Percentiles rank a stretch among this genome's conserved stretches.
phyloP scores from a whole-genome alignment of 1,140 invertebrate genomes.

The Tetramorium alpestre region DNA sequence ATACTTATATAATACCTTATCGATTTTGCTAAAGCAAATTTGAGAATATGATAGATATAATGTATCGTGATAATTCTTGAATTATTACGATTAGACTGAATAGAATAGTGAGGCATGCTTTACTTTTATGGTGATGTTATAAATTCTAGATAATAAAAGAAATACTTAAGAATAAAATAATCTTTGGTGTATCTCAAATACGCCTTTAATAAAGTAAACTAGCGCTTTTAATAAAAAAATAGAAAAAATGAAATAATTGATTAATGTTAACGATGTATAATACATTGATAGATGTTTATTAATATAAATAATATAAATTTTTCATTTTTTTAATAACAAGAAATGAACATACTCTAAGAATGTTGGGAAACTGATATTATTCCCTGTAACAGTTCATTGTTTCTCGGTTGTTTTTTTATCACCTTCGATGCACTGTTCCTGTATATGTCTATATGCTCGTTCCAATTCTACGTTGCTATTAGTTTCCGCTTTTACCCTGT shows the following conservation, averaged over 20 bases:
- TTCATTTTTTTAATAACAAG: background rate
- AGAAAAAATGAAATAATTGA: background rate
- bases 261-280: background rate
- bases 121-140: background rate
- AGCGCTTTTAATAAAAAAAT: background rate
- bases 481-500: constrained; percentile 76
- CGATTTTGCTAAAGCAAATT: background rate
- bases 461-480: constrained; percentile 76
- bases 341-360: background rate
- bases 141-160: background rate
- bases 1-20: background rate
- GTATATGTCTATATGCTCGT: constrained; percentile 76
- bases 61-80: background rate
- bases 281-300: background rate
- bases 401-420: constrained; percentile 54
- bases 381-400: background rate
- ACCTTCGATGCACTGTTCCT: constrained; percentile 76
- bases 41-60: background rate
- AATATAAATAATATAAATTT: background rate
- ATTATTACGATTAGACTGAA: background rate
- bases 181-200: too few species aligned
- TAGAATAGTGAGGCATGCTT: background rate
- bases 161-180: background rate
- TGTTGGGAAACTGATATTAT: too few species aligned
- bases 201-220: background rate